These are phyloP conservation scores for Phragmatobia fuliginosa DNA, from an alignment of 2,888 invertebrate genomes.

Conservation along the genomic window DNA sequence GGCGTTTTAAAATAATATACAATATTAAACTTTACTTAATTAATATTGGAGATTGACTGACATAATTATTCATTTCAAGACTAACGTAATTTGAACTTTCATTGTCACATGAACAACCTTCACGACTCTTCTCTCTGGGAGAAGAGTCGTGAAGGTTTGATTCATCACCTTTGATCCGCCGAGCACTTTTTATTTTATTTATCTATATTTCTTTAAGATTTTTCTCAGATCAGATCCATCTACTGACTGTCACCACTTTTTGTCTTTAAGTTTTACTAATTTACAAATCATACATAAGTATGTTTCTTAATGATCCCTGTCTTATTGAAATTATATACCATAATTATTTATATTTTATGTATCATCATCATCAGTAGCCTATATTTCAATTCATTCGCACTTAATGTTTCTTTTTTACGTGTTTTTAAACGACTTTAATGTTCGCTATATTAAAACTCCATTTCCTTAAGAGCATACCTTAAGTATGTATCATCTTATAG, in stretches of 20 bases:
- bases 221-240: no score
- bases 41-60: conserved; percentile 4
- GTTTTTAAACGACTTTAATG: conserved; percentile 44
- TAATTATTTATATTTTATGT: conserved; percentile 6
- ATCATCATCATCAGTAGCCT: conserved; percentile 34
- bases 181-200: no score
- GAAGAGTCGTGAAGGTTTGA: no score
- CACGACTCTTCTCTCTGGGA: no score
- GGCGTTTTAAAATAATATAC: conserved; percentile 13
- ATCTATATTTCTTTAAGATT: no score
- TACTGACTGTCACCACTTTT: no score
- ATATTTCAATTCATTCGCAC: conserved; percentile 36
- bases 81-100: no score
- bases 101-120: no score
- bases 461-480: conserved; percentile 59
- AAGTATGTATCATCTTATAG: conserved; percentile 44
- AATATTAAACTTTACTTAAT: conserved; percentile 12
- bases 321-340: not conserved
- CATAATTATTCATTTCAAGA: not conserved
- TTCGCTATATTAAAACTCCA: conserved; percentile 57
- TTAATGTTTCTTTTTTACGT: conserved; percentile 39
- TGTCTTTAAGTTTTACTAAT: not conserved
- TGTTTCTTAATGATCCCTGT: not conserved
- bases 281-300: not conserved
- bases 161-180: no score